phyloP scores from a whole-genome alignment of 2,888 invertebrate species.

The Notodonta ziczac region DNA sequence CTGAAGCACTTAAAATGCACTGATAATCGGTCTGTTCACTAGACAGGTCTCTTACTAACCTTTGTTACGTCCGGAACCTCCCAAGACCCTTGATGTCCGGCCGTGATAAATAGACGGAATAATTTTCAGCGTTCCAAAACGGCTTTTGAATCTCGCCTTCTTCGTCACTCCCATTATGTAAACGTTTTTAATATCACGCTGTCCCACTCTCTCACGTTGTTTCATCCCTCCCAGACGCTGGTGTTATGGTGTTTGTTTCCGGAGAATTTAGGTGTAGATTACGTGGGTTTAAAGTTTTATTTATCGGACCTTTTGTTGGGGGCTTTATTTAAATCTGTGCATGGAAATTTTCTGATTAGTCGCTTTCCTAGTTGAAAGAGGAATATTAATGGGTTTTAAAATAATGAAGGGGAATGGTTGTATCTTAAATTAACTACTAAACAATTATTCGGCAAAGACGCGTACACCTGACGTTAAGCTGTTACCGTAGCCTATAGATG shows the following conservation, averaged over 20 bases:
- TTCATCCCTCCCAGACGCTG: slow-evolving; percentile 9
- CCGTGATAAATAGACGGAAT: slow-evolving; percentile 49
- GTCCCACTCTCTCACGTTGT: slow-evolving; percentile 13
- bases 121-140: slow-evolving; percentile 46
- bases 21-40: slow-evolving; percentile 38
- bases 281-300: not conserved
- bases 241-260: slow-evolving; percentile 10
- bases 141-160: slow-evolving; percentile 25
- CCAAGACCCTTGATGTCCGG: slow-evolving; percentile 22
- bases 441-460: no score
- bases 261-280: not conserved
- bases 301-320: not conserved
- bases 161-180: slow-evolving; percentile 3
- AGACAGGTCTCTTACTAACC: slow-evolving; percentile 29
- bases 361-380: not conserved
- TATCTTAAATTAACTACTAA: no score
- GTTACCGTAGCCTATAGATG: no score
- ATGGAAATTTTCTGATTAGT: slow-evolving; percentile 3
- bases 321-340: not conserved
- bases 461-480: no score
- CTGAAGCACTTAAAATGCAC: slow-evolving; percentile 33
- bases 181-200: slow-evolving; percentile 5
- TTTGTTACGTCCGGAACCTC: slow-evolving; percentile 41
- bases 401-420: not conserved
- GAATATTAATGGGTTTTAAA: not conserved